Evolutionary conservation across 2,113 vertebrate genomes (phyloP).

Genomic region (Sebastes fasciatus): DNA sequence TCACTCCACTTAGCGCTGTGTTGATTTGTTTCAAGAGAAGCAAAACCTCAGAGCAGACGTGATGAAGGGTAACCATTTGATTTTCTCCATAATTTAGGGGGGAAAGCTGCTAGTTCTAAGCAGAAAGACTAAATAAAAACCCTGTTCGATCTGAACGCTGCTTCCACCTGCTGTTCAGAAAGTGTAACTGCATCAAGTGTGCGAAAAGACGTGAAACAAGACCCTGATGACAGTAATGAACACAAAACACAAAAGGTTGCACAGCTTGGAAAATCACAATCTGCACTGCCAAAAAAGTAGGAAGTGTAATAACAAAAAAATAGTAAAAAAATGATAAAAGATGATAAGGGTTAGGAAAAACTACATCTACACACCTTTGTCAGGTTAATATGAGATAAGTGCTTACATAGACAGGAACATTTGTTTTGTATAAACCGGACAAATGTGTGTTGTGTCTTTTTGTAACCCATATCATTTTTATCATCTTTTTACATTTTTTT

Average conservation of each 20-base stretch:
- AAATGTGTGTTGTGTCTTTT: background rate
- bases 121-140: background rate
- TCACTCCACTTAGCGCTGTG: conserved; percentile 33
- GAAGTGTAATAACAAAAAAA: background rate
- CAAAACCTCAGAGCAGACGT: conserved; percentile 43
- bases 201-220: rapidly evolving
- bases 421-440: background rate
- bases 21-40: conserved; percentile 37
- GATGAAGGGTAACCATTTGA: conserved; percentile 44
- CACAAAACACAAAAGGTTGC: background rate
- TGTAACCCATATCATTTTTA: background rate
- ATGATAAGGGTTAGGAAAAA: background rate
- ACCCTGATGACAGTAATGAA: background rate
- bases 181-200: conserved; percentile 28
- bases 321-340: background rate
- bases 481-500: background rate
- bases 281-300: background rate
- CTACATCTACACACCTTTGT: background rate
- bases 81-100: conserved; percentile 31
- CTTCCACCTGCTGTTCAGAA: conserved; percentile 36
- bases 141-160: conserved; percentile 27
- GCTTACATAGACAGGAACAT: background rate
- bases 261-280: background rate
- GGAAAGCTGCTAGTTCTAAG: background rate
- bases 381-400: background rate